Evolutionary conservation across 2,888 invertebrate species (phyloP), one percentile per base, ranked within the genome.

Genomic region (Scelioninae gen. 1): DNA sequence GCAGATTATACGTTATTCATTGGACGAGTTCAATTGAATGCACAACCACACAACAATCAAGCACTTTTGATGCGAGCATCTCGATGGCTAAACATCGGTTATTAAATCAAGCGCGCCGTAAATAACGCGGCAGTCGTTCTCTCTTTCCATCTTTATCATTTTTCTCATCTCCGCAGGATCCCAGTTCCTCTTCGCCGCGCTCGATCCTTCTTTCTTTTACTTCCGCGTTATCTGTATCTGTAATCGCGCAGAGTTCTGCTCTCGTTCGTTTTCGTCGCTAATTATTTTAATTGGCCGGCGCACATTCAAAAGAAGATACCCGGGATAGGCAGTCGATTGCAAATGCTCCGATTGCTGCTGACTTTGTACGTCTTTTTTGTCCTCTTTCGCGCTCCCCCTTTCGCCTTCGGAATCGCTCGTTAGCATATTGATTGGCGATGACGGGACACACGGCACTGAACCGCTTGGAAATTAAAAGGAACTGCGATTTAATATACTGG

Each of bases 251-350:
- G 84, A 87, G 87, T 86, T 84, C 83, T 84, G 88, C 86, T 89
- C 89, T 90, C 90, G 89, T 91, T 91, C 90, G 89, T 90, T 91
- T 84, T 90, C 90, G 91, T 92, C 91, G 91, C 92, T 92, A 92
- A 92, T 92, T 92, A 92, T 92, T 92, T 92, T 92, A 92, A 92
- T 92, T 92, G 92, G 92, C 90, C 91, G 92, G 91, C 90, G 89
- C 89, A 87, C 90, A 90, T 92, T 92, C 91, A 91, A 91, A 91
- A 91, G 92, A 87, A 83, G 88, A 88, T 88, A 88, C 86, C 85
- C 85, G 85, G 85, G 87, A 87, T 86, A 85, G 86, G 75, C 80
- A 85, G 82, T 85, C 88, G 77, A 85, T 84, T 83, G 85, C 85
- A 83, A 86, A 85, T 85, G 84, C 85, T 78, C 74, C 85, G 85